Evolutionary conservation across 2,888 invertebrate species (phyloP).

Genomic region (Mythimna lalbum): DNA sequence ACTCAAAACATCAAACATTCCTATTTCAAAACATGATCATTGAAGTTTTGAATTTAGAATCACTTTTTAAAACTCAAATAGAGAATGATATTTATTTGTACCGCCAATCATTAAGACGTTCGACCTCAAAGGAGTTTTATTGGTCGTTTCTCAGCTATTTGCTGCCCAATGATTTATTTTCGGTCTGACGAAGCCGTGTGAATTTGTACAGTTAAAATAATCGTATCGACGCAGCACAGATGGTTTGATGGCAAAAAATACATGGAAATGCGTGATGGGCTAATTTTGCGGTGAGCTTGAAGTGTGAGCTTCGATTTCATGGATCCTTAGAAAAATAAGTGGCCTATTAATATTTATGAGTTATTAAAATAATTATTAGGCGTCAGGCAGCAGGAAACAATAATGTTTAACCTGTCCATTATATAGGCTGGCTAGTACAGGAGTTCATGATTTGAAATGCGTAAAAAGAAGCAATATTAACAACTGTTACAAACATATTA

Average conservation of each 20-base stretch:
- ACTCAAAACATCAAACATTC: slow-evolving; percentile 19
- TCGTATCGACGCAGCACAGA: slow-evolving; percentile 42
- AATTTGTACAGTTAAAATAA: slow-evolving; percentile 49
- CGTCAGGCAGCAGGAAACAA: not conserved
- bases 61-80: slow-evolving; percentile 43
- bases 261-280: slow-evolving; percentile 24
- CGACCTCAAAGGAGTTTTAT: slow-evolving; percentile 81
- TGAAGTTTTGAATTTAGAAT: slow-evolving; percentile 22
- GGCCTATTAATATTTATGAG: slow-evolving; percentile 11
- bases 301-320: slow-evolving; percentile 29
- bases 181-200: slow-evolving; percentile 48
- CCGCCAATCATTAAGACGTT: slow-evolving; percentile 76
- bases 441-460: not conserved
- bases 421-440: not conserved
- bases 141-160: slow-evolving; percentile 76
- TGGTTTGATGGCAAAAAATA: slow-evolving; percentile 46
- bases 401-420: not conserved
- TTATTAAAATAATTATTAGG: slow-evolving; percentile 5
- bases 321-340: slow-evolving; percentile 12
- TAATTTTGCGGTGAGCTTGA: slow-evolving; percentile 38
- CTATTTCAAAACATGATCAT: slow-evolving; percentile 37
- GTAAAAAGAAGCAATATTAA: not conserved
- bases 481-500: not conserved
- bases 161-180: slow-evolving; percentile 77
- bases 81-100: slow-evolving; percentile 63